These are phyloP conservation scores for Xestia ashworthii DNA, from an alignment of 2,888 invertebrate genomes.

Conservation along the genomic window DNA sequence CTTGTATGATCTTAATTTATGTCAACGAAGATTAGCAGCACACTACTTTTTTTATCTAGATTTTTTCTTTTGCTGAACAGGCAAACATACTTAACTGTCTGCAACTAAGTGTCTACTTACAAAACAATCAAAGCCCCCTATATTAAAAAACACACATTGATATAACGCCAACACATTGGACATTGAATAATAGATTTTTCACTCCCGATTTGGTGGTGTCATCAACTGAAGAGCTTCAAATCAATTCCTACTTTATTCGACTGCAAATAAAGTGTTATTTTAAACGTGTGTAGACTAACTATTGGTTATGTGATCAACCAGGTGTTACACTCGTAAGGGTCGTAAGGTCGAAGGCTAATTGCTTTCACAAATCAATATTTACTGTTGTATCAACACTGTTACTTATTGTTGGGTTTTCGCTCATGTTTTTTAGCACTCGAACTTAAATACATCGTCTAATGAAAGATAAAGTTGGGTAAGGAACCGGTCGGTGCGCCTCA, in stretches of 20 bases:
- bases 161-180: constrained; percentile 13
- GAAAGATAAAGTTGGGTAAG: no score
- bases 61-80: not conserved
- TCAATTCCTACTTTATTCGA: not conserved
- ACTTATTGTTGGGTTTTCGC: not conserved
- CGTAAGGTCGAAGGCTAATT: constrained; percentile 54
- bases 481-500: no score
- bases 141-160: constrained; percentile 10
- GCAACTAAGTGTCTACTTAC: not conserved
- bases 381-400: constrained; percentile 21
- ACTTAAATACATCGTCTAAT: no score
- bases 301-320: constrained; percentile 54
- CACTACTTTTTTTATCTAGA: not conserved
- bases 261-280: constrained; percentile 33
- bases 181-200: constrained; percentile 48
- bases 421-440: not conserved
- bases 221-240: constrained; percentile 10
- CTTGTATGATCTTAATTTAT: no score
- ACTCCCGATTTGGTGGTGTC: constrained; percentile 18
- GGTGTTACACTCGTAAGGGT: constrained; percentile 20
- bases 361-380: constrained; percentile 60
- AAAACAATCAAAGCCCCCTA: constrained; percentile 20
- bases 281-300: not conserved
- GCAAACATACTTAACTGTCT: not conserved
- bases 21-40: no score